Evolutionary conservation across 2,113 vertebrate species (phyloP).

Genomic region (Dasypus novemcinctus): DNA sequence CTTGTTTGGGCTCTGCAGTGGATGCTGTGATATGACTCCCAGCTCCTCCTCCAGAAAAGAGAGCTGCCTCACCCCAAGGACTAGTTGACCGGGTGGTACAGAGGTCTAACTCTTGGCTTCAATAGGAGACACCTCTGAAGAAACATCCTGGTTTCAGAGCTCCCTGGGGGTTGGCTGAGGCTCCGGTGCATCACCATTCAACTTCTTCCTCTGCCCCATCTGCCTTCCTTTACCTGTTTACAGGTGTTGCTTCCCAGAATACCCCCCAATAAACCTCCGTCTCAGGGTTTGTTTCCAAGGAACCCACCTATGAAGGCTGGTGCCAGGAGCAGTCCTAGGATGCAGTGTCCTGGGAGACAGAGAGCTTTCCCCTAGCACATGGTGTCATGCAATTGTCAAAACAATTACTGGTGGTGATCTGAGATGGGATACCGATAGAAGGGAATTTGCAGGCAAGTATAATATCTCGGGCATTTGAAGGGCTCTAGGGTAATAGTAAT

Average conservation of each 20-base stretch:
- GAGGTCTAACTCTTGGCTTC: not conserved
- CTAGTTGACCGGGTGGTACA: not conserved
- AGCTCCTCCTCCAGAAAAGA: not conserved
- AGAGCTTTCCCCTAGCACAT: not conserved
- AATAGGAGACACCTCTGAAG: not conserved
- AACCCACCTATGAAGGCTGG: not conserved
- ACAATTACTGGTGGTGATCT: not conserved
- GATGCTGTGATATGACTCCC: not conserved
- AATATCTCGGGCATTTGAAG: not conserved
- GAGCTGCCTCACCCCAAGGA: not conserved
- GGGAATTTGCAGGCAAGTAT: not conserved
- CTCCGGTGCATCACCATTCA: not conserved
- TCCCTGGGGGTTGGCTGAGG: not conserved
- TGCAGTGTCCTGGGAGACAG: not conserved
- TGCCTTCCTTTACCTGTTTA: not conserved
- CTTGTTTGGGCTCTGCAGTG: not conserved
- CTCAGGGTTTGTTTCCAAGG: not conserved
- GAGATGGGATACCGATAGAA: not conserved
- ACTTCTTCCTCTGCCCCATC: not conserved
- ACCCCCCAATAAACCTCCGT: too few relatives aligned
- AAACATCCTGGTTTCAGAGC: not conserved
- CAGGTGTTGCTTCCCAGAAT: not conserved
- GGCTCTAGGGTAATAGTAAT: not conserved
- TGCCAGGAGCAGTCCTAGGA: not conserved
- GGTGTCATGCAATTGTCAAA: not conserved